Evolutionary conservation across 2,113 vertebrate genomes (phyloP).

Genomic region (Tylochromis polylepis): DNA sequence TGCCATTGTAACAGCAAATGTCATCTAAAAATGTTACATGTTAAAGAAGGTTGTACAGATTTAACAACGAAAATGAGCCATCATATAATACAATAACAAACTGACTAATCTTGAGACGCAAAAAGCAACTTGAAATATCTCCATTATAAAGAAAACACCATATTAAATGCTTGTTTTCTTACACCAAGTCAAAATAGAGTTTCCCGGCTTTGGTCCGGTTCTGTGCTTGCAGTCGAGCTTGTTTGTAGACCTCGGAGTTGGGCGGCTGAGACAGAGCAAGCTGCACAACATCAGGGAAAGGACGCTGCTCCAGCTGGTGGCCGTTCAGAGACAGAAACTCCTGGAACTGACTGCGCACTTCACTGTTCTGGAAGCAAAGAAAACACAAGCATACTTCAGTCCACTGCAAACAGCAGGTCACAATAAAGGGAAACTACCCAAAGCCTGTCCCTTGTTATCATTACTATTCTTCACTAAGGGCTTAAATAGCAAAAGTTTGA

Average conservation of each 20-base stretch:
- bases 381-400: background rate
- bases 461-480: background rate
- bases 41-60: background rate
- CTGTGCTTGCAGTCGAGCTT: constrained; percentile 81
- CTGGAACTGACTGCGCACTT: constrained; percentile 87
- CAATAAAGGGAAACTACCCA: background rate
- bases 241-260: constrained; percentile 84
- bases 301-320: constrained; percentile 89
- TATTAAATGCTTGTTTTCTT: constrained; percentile 34
- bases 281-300: constrained; percentile 88
- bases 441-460: background rate
- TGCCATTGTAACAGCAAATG: background rate
- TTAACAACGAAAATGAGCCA: background rate
- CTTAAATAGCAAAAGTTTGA: background rate
- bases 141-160: background rate
- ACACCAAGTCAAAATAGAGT: constrained; percentile 93
- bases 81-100: background rate
- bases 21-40: background rate
- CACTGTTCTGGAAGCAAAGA: constrained; percentile 73
- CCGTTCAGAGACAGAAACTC: constrained; percentile 94
- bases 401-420: background rate
- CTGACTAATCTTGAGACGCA: background rate
- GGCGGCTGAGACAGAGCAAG: constrained; percentile 87
- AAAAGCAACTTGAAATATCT: background rate
- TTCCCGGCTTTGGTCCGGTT: constrained; percentile 66